Percentiles rank a stretch among this genome's conserved stretches.
These are phyloP conservation scores for Otus sunia DNA, from an alignment of 2,113 vertebrate genomes.

Conservation along the genomic window DNA sequence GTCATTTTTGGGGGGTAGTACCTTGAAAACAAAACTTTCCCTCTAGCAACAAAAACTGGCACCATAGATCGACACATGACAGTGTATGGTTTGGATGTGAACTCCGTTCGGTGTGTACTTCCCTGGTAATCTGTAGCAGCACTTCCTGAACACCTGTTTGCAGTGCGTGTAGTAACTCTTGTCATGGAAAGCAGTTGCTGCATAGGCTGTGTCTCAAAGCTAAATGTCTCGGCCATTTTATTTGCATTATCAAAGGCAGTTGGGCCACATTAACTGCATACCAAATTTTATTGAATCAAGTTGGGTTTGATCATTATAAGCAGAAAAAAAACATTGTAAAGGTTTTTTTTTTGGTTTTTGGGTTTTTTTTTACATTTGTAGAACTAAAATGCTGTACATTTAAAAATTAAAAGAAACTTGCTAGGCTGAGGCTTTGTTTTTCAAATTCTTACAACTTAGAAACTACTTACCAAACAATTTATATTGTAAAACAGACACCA, in stretches of 20 bases:
- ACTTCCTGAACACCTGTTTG: neutral
- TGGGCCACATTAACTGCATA: slow-evolving; percentile 14
- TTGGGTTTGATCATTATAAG: slow-evolving; percentile 30
- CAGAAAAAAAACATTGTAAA: slow-evolving; percentile 25
- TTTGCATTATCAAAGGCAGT: slow-evolving; percentile 12
- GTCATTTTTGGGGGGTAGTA: neutral
- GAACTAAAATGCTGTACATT: slow-evolving; percentile 68
- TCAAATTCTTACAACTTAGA: slow-evolving; percentile 51
- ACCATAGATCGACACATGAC: neutral
- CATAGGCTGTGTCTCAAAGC: neutral
- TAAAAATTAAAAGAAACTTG: slow-evolving; percentile 69
- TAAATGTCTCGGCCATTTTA: slow-evolving; percentile 3
- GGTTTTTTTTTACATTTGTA: slow-evolving; percentile 48
- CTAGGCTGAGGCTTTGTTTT: slow-evolving; percentile 68
- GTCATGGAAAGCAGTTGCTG: neutral
- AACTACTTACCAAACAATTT: neutral
- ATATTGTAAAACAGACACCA: neutral
- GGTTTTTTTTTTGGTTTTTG: neutral
- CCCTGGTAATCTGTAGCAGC: slow-evolving; percentile 8
- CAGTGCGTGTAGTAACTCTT: neutral
- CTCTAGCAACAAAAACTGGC: neutral
- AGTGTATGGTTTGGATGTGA: neutral
- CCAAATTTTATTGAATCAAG: slow-evolving; percentile 37
- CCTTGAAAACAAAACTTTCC: neutral
- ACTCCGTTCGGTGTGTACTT: neutral